These are phyloP conservation scores for Lathamus discolor DNA, from an alignment of 2,113 vertebrate species.

Conservation along the genomic window DNA sequence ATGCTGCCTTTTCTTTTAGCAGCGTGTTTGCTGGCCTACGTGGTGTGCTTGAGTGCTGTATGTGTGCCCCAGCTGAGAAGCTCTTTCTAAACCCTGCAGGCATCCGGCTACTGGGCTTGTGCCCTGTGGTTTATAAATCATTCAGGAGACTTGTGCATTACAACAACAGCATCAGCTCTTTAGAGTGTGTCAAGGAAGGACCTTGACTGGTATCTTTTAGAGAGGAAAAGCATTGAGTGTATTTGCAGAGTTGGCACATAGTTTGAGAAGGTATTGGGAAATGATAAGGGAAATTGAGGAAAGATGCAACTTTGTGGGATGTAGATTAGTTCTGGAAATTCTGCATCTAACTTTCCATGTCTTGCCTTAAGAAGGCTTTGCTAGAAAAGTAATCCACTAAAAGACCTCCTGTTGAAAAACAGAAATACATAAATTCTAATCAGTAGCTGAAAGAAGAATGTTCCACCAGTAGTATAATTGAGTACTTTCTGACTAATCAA, in stretches of 20 bases:
- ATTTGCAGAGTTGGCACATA: not conserved
- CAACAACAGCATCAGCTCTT: not conserved
- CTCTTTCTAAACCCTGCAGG: not conserved
- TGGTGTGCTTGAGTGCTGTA: not conserved
- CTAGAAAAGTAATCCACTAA: not conserved
- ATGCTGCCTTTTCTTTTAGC: not conserved
- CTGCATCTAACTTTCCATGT: not conserved
- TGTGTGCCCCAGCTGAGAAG: not conserved
- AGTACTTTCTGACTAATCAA: not conserved
- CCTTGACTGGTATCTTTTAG: not conserved
- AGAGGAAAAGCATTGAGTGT: not conserved
- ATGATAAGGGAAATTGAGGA: not conserved
- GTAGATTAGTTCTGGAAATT: not conserved
- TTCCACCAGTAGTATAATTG: not conserved
- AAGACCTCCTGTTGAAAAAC: not conserved
- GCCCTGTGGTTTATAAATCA: not conserved
- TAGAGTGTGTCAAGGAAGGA: accelerated
- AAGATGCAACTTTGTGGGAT: not conserved
- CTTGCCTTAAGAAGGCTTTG: not conserved
- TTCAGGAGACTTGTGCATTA: not conserved
- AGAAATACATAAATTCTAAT: not conserved
- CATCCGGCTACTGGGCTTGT: not conserved
- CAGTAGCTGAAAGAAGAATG: not conserved
- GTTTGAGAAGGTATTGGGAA: not conserved
- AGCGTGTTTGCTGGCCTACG: not conserved